phyloP scores from a whole-genome alignment of 2,113 vertebrate genomes.

The Marcusenius ussheri region DNA sequence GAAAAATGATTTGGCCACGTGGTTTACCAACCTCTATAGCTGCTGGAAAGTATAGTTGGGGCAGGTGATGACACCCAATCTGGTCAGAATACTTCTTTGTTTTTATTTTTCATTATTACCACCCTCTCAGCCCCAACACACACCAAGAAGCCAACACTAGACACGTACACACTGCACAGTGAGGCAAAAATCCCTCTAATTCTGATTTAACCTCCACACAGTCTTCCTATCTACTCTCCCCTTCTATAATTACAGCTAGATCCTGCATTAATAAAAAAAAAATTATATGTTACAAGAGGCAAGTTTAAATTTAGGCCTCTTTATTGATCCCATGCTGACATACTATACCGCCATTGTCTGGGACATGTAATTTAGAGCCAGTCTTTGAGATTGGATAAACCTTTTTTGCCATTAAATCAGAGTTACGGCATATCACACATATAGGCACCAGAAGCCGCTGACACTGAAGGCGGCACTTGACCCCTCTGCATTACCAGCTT shows the following conservation, averaged over 20 bases:
- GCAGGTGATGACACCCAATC: background rate
- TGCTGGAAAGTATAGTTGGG: background rate
- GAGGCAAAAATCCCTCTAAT: background rate
- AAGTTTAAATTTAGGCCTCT: conserved; percentile 61
- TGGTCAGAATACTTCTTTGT: background rate
- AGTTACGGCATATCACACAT: background rate
- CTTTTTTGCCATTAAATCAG: conserved; percentile 44
- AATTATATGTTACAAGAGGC: conserved; percentile 55
- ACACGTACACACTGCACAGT: background rate
- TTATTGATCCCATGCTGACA: conserved; percentile 56
- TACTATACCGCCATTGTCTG: conserved; percentile 49
- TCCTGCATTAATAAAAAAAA: conserved; percentile 17
- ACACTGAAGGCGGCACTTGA: background rate
- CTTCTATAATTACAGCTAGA: conserved; percentile 13
- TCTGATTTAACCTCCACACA: conserved; percentile 1
- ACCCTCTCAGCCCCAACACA: background rate
- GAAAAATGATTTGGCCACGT: background rate
- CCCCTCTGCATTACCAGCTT: background rate
- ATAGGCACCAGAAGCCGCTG: background rate
- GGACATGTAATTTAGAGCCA: conserved; percentile 45
- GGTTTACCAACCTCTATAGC: background rate
- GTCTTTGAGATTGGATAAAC: conserved; percentile 43
- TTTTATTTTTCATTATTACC: background rate
- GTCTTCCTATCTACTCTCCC: background rate
- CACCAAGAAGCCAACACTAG: background rate